Evolutionary conservation across 1,140 invertebrate species (phyloP).

Genomic region (Notospermus geniculatus): DNA sequence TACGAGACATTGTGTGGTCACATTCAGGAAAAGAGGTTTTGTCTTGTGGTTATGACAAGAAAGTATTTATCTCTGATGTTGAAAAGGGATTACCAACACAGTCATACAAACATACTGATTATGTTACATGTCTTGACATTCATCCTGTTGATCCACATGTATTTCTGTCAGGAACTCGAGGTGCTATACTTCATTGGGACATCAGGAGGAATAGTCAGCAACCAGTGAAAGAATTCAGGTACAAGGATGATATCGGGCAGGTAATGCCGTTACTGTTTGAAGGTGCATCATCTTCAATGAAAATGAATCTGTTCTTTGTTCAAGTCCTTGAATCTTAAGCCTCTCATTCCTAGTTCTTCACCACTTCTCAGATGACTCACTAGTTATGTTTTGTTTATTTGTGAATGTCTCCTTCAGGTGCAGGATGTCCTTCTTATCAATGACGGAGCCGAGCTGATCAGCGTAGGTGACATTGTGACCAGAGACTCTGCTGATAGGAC

Average conservation of each 20-base stretch:
- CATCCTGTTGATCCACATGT: conserved; percentile 35
- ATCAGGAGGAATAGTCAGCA: conserved; percentile 26
- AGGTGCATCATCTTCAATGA: no score
- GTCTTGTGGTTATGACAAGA: conserved; percentile 45
- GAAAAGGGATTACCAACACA: conserved; percentile 21
- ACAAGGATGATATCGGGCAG: conserved; percentile 49
- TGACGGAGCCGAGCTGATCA: conserved; percentile 45
- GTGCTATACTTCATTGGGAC: conserved; percentile 44
- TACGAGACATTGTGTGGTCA: conserved; percentile 47
- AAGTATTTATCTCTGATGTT: conserved; percentile 37
- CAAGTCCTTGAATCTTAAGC: neutral
- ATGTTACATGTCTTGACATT: conserved; percentile 40
- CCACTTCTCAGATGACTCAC: no score
- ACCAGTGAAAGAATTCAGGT: conserved; percentile 33
- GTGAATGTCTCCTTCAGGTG: conserved; percentile 32
- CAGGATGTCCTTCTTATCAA: conserved; percentile 50
- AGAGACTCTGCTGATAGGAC: conserved; percentile 54
- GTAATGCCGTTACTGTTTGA: no score
- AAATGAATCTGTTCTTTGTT: no score
- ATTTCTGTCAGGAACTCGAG: conserved; percentile 39
- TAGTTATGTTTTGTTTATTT: no score
- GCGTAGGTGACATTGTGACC: conserved; percentile 45
- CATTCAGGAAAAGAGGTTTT: conserved; percentile 31
- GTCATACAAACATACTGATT: conserved; percentile 17
- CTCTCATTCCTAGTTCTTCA: no score